Conservation (phyloP, 2,113 vertebrate genomes). For the Pseudorhombus dupliciocellatus region DNA sequence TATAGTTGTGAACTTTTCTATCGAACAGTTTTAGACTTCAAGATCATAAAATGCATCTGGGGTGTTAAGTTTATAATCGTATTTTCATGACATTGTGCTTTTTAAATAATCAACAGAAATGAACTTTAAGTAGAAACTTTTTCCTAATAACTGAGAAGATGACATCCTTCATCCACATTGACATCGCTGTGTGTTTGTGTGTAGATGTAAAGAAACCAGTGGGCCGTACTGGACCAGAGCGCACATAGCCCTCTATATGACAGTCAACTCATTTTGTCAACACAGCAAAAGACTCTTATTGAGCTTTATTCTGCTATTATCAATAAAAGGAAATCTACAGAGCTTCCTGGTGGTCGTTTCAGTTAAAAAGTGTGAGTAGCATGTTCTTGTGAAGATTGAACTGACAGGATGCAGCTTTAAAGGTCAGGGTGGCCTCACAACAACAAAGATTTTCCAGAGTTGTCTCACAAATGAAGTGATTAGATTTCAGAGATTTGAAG, state of each 20-base stretch:
- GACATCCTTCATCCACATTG: neutral
- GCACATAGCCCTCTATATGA: neutral
- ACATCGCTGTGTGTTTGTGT: slow-evolving; percentile 17
- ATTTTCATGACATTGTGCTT: slow-evolving; percentile 22
- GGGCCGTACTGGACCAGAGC: slow-evolving; percentile 5
- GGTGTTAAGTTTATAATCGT: slow-evolving; percentile 26
- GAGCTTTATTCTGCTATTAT: slow-evolving; percentile 19
- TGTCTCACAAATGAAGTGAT: too few relatives aligned
- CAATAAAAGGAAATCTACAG: slow-evolving; percentile 55
- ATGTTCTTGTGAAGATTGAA: neutral
- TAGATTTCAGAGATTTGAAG: too few relatives aligned
- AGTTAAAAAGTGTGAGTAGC: neutral
- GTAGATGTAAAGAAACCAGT: slow-evolving; percentile 24
- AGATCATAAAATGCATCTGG: neutral
- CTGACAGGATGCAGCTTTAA: too few relatives aligned
- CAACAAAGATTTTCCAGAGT: too few relatives aligned
- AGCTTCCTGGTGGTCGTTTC: neutral
- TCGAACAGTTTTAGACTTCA: slow-evolving; percentile 45
- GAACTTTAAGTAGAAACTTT: neutral
- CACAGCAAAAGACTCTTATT: slow-evolving; percentile 19
- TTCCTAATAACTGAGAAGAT: neutral
- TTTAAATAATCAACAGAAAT: slow-evolving; percentile 11
- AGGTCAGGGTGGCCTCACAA: neutral
- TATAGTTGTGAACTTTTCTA: slow-evolving; percentile 45
- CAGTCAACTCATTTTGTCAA: slow-evolving; percentile 21